These are phyloP conservation scores for Propsilocerus akamusi DNA, from an alignment of 1,140 invertebrate species.

Conservation along the genomic window DNA sequence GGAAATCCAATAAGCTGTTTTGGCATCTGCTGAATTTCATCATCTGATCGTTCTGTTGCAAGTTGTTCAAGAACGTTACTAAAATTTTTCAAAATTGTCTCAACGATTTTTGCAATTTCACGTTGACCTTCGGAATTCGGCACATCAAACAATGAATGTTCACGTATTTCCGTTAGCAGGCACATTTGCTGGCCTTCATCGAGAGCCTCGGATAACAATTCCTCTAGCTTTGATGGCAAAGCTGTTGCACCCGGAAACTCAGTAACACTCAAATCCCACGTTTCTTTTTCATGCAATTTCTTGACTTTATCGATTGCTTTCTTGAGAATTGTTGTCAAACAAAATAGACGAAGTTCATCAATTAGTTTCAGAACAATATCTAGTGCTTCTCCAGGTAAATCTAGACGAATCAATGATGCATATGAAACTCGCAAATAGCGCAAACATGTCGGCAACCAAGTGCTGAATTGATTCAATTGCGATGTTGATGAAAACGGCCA, in stretches of 20 bases:
- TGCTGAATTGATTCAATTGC: conserved; percentile 32
- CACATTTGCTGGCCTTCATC: conserved; percentile 74
- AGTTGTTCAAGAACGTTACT: conserved; percentile 41
- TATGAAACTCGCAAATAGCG: conserved; percentile 49
- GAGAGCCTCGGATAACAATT: conserved; percentile 62
- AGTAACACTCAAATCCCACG: conserved; percentile 72
- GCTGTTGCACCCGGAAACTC: conserved; percentile 26
- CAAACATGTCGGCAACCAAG: conserved; percentile 65
- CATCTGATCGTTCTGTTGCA: conserved; percentile 39
- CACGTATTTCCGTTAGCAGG: conserved; percentile 47
- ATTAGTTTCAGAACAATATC: conserved; percentile 68
- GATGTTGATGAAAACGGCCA: conserved; percentile 26
- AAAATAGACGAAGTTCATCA: conserved; percentile 74
- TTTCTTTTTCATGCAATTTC: conserved; percentile 60
- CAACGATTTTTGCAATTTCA: conserved; percentile 46
- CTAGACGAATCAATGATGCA: conserved; percentile 46
- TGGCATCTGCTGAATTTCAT: conserved; percentile 30
- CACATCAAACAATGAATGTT: conserved; percentile 43
- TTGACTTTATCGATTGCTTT: conserved; percentile 64
- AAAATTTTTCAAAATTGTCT: conserved; percentile 48
- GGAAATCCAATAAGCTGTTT: conserved; percentile 42
- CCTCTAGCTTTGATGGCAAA: conserved; percentile 70
- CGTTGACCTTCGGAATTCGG: conserved; percentile 34
- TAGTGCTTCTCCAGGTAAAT: conserved; percentile 59
- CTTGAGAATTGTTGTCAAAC: conserved; percentile 68